Conservation (phyloP, 1,140 invertebrate species). For the Hydropsyche tenuis region DNA sequence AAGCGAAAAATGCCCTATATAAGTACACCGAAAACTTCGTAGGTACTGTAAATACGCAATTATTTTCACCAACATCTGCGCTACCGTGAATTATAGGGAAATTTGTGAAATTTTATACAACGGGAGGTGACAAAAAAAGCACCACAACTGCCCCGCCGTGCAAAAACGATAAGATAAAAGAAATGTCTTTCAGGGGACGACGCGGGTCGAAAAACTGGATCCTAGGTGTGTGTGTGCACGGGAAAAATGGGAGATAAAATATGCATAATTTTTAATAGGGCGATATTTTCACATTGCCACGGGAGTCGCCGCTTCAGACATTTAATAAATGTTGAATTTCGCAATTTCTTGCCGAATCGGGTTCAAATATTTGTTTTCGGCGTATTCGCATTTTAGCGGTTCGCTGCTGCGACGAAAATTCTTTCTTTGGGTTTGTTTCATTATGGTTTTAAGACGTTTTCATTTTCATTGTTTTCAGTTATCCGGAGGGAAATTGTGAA, state of each 20-base stretch:
- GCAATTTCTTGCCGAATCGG: neutral
- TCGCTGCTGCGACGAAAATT: neutral
- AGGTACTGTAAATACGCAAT: constrained; percentile 26
- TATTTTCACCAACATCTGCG: constrained; percentile 20
- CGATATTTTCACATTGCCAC: neutral
- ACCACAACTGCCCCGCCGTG: neutral
- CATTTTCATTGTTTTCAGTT: too few relatives aligned
- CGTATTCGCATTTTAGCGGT: neutral
- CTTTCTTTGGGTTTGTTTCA: neutral
- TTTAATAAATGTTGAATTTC: constrained; percentile 18
- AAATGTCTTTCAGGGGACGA: neutral
- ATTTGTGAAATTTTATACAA: constrained; percentile 17
- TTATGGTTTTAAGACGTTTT: too few relatives aligned
- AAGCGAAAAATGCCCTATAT: neutral
- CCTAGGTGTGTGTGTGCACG: too few relatives aligned
- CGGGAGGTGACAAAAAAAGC: neutral
- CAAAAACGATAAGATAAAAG: constrained; percentile 17
- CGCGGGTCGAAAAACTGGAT: too few relatives aligned
- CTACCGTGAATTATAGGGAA: constrained; percentile 14
- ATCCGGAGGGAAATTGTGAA: too few relatives aligned
- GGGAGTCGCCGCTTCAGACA: neutral
- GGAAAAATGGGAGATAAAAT: neutral
- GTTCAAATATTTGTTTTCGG: constrained; percentile 11
- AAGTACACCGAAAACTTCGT: neutral
- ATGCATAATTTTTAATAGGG: constrained; percentile 14